Percentiles rank a stretch among this genome's conserved stretches.
phyloP scores from a whole-genome alignment of 2,888 invertebrate species.

The Zaprionus bogoriensis region DNA sequence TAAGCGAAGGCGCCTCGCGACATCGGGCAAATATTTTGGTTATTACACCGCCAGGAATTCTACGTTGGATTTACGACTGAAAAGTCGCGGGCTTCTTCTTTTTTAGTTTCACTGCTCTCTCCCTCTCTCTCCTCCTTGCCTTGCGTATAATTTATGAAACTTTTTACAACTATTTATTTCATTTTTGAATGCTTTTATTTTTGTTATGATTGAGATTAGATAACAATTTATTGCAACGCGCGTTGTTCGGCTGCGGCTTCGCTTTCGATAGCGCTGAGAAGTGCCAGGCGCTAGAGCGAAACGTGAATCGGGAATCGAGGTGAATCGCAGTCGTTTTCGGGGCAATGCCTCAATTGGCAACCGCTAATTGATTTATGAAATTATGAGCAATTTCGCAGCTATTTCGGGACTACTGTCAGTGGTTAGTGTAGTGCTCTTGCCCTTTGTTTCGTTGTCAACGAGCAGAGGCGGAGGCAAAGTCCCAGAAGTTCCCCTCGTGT shows the following conservation, averaged over 20 bases:
- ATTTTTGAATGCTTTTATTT: conserved; percentile 61
- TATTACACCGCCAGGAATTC: conserved; percentile 5
- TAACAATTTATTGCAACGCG: conserved; percentile 73
- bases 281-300: conserved; percentile 12
- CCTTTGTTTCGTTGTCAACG: conserved; percentile 38
- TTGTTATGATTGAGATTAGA: conserved; percentile 75
- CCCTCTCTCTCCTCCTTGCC: neutral
- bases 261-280: conserved; percentile 51
- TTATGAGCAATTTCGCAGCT: conserved; percentile 64
- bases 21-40: conserved; percentile 9
- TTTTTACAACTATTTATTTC: conserved; percentile 62
- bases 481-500: neutral
- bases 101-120: neutral
- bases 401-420: conserved; percentile 62
- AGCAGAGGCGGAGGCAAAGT: neutral
- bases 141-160: conserved; percentile 47
- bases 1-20: too few species aligned
- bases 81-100: conserved; percentile 16
- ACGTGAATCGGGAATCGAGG: conserved; percentile 6
- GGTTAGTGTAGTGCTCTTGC: conserved; percentile 28
- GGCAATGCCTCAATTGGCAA: conserved; percentile 15
- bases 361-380: conserved; percentile 69
- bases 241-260: conserved; percentile 47
- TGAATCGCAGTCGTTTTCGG: neutral
- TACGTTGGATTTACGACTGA: conserved; percentile 26